Percentiles rank a stretch among this genome's conserved stretches.
Conservation (phyloP, 2,888 invertebrate species). For the Harpalus rubripes region DNA sequence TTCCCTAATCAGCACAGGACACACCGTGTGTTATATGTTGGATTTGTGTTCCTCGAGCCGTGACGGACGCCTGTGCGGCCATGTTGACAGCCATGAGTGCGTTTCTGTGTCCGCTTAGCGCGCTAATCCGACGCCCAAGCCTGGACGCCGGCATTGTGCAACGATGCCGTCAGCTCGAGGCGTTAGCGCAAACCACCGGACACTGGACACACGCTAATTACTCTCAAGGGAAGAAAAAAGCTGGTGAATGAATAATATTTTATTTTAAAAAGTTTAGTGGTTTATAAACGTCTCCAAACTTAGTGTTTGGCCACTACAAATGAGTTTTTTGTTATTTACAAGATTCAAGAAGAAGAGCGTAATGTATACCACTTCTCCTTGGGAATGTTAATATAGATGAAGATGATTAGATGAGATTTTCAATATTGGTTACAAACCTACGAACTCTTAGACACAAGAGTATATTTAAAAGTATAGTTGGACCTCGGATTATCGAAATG, state of each 20-base stretch:
- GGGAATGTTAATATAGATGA: too few relatives aligned
- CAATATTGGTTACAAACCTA: too few relatives aligned
- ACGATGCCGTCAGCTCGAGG: neutral
- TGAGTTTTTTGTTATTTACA: too few relatives aligned
- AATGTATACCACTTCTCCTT: too few relatives aligned
- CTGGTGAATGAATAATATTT: neutral
- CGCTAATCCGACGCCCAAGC: constrained; percentile 31
- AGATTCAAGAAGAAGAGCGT: too few relatives aligned
- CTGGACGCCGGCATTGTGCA: constrained; percentile 17
- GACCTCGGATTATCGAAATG: too few relatives aligned
- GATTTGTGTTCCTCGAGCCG: neutral
- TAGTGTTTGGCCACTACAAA: too few relatives aligned
- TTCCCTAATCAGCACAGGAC: neutral
- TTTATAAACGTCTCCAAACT: too few relatives aligned
- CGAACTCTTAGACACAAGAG: too few relatives aligned
- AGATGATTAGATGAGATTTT: too few relatives aligned
- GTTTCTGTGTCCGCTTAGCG: constrained; percentile 42
- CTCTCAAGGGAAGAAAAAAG: neutral
- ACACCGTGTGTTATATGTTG: neutral
- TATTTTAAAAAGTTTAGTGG: too few relatives aligned
- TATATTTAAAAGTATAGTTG: too few relatives aligned
- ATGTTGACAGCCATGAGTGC: constrained; percentile 52
- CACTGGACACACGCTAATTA: constrained; percentile 5
- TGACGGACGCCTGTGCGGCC: constrained; percentile 31
- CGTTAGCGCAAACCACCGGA: neutral